A percentile compares a stretch with the other conserved stretches of the same genome.
Conservation (phyloP, 2,113 vertebrate genomes). For the Collichthys lucidus region DNA sequence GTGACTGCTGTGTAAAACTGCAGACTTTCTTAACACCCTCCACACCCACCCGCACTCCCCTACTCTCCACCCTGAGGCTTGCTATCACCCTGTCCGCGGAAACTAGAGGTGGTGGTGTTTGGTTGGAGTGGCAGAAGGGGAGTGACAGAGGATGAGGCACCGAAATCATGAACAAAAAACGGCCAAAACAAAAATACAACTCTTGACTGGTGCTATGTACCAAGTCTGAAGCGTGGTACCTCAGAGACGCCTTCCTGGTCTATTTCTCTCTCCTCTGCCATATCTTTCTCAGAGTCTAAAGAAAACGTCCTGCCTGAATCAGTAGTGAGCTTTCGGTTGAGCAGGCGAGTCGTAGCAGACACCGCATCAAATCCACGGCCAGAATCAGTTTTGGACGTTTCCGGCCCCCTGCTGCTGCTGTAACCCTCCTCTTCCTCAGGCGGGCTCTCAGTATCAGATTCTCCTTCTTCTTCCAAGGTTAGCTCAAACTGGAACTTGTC, state of each 20-base stretch:
- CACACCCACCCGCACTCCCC: conserved; percentile 2
- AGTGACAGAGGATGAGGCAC: conserved; percentile 67
- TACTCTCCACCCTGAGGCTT: conserved; percentile 37
- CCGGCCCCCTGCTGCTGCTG: conserved; percentile 6
- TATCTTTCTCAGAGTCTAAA: conserved; percentile 71
- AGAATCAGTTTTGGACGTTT: conserved; percentile 55
- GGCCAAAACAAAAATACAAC: conserved; percentile 19
- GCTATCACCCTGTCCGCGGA: conserved; percentile 48
- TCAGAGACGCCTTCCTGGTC: conserved; percentile 62
- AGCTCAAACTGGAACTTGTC: conserved; percentile 91
- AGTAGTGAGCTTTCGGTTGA: conserved; percentile 40
- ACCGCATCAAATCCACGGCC: conserved; percentile 28
- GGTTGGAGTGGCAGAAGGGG: conserved; percentile 34
- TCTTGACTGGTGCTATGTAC: conserved; percentile 76
- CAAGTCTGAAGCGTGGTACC: conserved; percentile 68
- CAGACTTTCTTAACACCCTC: conserved; percentile 53
- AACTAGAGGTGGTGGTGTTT: conserved; percentile 54
- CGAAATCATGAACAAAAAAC: conserved; percentile 56
- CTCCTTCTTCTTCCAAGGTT: conserved; percentile 87
- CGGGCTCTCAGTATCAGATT: conserved; percentile 83
- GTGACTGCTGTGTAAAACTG: conserved; percentile 71
- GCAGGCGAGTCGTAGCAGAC: conserved; percentile 40
- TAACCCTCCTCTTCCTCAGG: conserved; percentile 82
- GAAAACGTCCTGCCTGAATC: conserved; percentile 75
- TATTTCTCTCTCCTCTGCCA: conserved; percentile 69